phyloP scores from a whole-genome alignment of 2,888 invertebrate genomes.

The Caenorhabditis sulstoni region DNA sequence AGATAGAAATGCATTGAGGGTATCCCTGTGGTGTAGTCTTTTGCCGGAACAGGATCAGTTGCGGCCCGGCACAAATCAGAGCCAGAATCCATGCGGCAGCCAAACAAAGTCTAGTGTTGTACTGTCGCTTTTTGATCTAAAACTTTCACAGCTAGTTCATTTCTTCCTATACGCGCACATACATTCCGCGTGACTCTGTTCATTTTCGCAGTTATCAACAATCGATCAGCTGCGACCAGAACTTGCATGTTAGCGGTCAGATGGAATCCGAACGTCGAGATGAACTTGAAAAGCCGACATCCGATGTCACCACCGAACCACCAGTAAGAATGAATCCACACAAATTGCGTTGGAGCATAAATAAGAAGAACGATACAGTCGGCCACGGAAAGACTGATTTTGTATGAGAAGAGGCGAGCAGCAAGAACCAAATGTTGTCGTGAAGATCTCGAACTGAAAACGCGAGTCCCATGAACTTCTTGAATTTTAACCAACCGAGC shows the following conservation, averaged over 20 bases:
- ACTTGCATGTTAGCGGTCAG: conserved; percentile 74
- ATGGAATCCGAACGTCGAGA: conserved; percentile 72
- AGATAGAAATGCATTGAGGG: conserved; percentile 69
- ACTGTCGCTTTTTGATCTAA: conserved; percentile 57
- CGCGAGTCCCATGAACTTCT: background rate
- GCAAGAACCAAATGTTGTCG: conserved; percentile 65
- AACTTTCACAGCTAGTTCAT: background rate
- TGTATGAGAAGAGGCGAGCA: conserved; percentile 68
- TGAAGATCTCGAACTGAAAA: conserved; percentile 51
- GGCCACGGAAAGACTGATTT: conserved; percentile 68
- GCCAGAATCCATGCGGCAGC: conserved; percentile 67
- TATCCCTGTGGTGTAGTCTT: conserved; percentile 47
- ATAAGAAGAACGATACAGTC: conserved; percentile 70
- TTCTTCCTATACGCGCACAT: background rate
- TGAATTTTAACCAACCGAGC: conserved; percentile 22
- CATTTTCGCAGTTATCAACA: conserved; percentile 68
- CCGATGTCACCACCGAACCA: conserved; percentile 69
- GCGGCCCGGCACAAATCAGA: conserved; percentile 67
- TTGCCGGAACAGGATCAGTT: conserved; percentile 66
- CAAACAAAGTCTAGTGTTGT: conserved; percentile 64
- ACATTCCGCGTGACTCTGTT: conserved; percentile 60
- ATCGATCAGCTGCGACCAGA: conserved; percentile 70
- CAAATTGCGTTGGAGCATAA: conserved; percentile 71
- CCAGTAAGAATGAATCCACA: conserved; percentile 70
- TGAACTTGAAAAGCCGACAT: conserved; percentile 69